These are phyloP conservation scores for Conops quadrifasciatus DNA, from an alignment of 2,888 invertebrate genomes.

Conservation along the genomic window DNA sequence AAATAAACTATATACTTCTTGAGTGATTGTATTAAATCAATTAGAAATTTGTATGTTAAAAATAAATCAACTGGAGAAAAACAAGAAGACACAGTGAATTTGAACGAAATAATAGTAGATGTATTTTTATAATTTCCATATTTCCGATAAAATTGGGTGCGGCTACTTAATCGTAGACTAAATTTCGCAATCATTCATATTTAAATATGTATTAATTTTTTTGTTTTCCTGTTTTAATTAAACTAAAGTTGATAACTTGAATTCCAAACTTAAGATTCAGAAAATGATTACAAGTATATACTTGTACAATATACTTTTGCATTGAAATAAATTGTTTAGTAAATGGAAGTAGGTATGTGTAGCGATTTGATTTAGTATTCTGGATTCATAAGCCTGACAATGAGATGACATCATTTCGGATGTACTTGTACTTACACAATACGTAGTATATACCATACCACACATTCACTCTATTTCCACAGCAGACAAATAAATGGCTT, in stretches of 20 bases:
- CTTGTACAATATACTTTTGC: no score
- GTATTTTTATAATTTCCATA: not conserved
- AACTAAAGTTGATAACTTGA: not conserved
- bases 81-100: no score
- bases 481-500: not conserved
- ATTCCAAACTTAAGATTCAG: no score
- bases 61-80: no score
- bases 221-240: not conserved
- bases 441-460: not conserved
- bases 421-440: not conserved
- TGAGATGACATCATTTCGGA: constrained; percentile 17
- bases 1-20: constrained; percentile 40
- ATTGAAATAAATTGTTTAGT: no score
- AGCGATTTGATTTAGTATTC: not conserved
- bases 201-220: no score
- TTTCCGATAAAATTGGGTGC: constrained; percentile 18
- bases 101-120: not conserved
- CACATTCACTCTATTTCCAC: not conserved
- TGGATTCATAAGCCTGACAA: not conserved
- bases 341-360: no score
- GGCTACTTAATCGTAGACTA: constrained; percentile 1
- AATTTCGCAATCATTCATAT: no score
- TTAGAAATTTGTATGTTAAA: constrained; percentile 11
- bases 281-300: no score
- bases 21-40: not conserved